Evolutionary conservation across 2,797 vertebrate genomes (phyloP).

Genomic region (Gymnocypris eckloni): DNA sequence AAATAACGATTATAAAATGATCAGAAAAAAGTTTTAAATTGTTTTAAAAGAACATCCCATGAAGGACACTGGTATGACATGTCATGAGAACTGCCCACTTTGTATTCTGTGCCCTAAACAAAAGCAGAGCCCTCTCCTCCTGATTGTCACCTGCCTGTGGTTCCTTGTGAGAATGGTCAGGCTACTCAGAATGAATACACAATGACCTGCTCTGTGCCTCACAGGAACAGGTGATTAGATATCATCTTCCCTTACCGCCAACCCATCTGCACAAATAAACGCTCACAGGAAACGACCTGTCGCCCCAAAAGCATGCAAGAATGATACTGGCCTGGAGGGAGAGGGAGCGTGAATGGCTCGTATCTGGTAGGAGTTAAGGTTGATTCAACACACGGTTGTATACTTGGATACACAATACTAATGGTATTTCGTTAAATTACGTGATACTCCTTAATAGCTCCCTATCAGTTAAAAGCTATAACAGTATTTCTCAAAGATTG

Average conservation of each 20-base stretch:
- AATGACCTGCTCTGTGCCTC: conserved; percentile 86
- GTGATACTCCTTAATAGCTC: background rate
- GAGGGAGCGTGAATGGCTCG: background rate
- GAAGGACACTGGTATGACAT: background rate
- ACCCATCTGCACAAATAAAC: conserved; percentile 79
- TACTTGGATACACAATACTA: conserved; percentile 2
- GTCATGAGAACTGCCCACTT: conserved; percentile 12
- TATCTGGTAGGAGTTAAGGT: conserved; percentile 34
- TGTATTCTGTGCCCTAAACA: conserved; percentile 49
- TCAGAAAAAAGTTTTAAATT: background rate
- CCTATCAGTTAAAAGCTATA: background rate
- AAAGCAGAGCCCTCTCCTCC: conserved; percentile 64
- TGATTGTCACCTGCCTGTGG: conserved; percentile 81
- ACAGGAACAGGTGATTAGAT: conserved; percentile 85
- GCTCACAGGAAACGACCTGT: conserved; percentile 81
- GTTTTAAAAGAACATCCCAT: background rate
- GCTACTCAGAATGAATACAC: conserved; percentile 90
- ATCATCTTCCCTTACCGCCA: conserved; percentile 83
- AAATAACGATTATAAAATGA: background rate
- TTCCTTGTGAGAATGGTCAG: conserved; percentile 86
- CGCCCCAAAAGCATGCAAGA: conserved; percentile 51
- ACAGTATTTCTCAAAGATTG: background rate
- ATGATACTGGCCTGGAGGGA: conserved; percentile 72
- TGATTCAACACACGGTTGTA: conserved; percentile 19
- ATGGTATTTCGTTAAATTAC: conserved; percentile 7